Evolutionary conservation across 2,113 vertebrate genomes (phyloP).

Genomic region (Nyctereutes procyonoides): DNA sequence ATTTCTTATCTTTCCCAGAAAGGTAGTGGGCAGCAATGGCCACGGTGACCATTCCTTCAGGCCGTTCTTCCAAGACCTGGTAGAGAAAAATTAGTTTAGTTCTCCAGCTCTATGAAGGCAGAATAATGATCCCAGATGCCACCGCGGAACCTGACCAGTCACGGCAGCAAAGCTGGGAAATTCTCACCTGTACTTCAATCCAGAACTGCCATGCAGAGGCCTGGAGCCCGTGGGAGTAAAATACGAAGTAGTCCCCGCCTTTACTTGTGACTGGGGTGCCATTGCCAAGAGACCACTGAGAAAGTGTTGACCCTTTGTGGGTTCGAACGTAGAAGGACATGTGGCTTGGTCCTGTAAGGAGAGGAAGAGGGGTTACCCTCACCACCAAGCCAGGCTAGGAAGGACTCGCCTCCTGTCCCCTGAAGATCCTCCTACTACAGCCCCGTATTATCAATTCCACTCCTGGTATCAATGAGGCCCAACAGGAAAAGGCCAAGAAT

Average conservation of each 20-base stretch:
- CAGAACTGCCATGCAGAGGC: slow-evolving; percentile 94
- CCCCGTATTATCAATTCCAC: too few relatives aligned
- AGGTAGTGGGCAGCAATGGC: slow-evolving; percentile 95
- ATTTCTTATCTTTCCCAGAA: slow-evolving; percentile 92
- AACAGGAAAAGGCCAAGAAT: neutral
- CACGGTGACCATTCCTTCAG: slow-evolving; percentile 91
- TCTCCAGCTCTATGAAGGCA: neutral
- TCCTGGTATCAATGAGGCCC: neutral
- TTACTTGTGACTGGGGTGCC: slow-evolving; percentile 89
- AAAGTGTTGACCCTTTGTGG: slow-evolving; percentile 87
- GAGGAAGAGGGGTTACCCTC: neutral
- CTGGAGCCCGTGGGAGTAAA: slow-evolving; percentile 94
- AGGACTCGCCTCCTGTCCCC: neutral
- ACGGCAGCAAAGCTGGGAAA: neutral
- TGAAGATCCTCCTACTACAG: neutral
- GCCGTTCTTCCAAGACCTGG: slow-evolving; percentile 84
- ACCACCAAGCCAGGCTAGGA: neutral
- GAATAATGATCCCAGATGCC: neutral
- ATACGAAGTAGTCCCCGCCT: slow-evolving; percentile 96
- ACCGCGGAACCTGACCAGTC: neutral
- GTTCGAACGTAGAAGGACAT: slow-evolving; percentile 95
- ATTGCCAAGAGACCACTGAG: slow-evolving; percentile 94
- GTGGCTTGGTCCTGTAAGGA: slow-evolving; percentile 93
- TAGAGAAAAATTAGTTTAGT: slow-evolving; percentile 71
- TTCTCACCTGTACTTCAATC: slow-evolving; percentile 93